phyloP scores from a whole-genome alignment of 2,797 vertebrate species.

The Octomys mimax region DNA sequence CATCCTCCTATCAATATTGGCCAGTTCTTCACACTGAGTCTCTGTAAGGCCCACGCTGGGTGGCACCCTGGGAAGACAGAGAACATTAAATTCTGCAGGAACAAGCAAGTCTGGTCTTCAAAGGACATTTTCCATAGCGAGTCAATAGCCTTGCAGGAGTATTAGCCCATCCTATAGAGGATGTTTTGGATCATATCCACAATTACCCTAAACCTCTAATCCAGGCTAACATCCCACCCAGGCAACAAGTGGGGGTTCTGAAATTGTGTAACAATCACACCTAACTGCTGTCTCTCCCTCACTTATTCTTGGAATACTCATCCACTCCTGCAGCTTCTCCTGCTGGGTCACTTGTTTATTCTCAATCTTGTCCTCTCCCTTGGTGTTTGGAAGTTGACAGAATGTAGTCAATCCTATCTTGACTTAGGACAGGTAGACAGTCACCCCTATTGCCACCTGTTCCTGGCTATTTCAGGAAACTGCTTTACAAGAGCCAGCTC shows the following conservation, averaged over 20 bases:
- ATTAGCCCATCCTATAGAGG: neutral
- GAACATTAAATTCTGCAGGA: neutral
- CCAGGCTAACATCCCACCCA: neutral
- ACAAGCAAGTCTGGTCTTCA: neutral
- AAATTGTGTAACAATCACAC: neutral
- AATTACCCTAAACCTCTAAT: neutral
- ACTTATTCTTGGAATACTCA: neutral
- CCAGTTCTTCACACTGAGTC: neutral
- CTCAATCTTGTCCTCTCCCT: neutral
- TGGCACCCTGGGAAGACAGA: neutral
- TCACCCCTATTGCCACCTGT: neutral
- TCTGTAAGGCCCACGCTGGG: neutral
- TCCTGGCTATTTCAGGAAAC: slow-evolving; percentile 52
- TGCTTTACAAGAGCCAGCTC: neutral
- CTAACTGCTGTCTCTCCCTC: neutral
- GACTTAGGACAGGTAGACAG: neutral
- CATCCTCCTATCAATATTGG: neutral
- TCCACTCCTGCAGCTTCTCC: neutral
- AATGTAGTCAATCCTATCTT: neutral
- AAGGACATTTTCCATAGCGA: neutral
- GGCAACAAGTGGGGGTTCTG: neutral
- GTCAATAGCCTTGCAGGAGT: neutral
- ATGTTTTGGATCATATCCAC: neutral
- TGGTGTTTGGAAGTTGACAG: slow-evolving; percentile 47
- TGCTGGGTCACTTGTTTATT: neutral